A percentile compares a stretch with the other conserved stretches of the same genome.
Evolutionary conservation across 2,113 vertebrate species (phyloP).

Genomic region (Neolamprologus sp.): DNA sequence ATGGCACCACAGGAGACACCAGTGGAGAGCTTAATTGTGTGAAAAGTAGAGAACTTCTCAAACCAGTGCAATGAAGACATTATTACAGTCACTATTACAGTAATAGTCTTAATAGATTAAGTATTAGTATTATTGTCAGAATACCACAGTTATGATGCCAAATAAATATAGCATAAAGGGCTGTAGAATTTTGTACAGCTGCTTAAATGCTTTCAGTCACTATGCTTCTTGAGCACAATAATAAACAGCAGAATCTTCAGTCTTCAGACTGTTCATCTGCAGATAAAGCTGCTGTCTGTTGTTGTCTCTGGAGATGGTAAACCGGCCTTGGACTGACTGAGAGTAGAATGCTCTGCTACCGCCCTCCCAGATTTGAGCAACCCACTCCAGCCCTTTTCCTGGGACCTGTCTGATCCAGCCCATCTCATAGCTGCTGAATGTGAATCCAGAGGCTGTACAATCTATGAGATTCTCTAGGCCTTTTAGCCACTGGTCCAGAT

Average conservation of each 20-base stretch:
- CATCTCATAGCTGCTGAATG: too few relatives aligned
- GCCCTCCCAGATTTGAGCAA: too few relatives aligned
- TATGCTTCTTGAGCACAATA: rapidly evolving
- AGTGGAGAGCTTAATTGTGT: background rate
- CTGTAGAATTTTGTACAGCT: background rate
- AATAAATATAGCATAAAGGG: background rate
- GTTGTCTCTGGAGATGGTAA: too few relatives aligned
- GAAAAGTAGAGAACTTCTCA: background rate
- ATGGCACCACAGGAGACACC: rapidly evolving
- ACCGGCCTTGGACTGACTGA: background rate
- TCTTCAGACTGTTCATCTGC: too few relatives aligned
- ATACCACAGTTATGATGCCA: background rate
- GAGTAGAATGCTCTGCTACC: background rate
- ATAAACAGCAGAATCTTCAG: too few relatives aligned
- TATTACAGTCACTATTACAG: background rate
- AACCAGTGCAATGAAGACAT: background rate
- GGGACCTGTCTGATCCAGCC: rapidly evolving
- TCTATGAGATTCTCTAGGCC: rapidly evolving
- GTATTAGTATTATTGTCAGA: background rate
- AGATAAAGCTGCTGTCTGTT: rapidly evolving
- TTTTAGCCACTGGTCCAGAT: rapidly evolving
- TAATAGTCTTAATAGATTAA: rapidly evolving
- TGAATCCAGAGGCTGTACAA: background rate
- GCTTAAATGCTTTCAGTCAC: rapidly evolving
- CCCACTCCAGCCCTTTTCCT: rapidly evolving